These are phyloP conservation scores for Macropodus opercularis DNA, from an alignment of 2,797 vertebrate species.

Conservation along the genomic window DNA sequence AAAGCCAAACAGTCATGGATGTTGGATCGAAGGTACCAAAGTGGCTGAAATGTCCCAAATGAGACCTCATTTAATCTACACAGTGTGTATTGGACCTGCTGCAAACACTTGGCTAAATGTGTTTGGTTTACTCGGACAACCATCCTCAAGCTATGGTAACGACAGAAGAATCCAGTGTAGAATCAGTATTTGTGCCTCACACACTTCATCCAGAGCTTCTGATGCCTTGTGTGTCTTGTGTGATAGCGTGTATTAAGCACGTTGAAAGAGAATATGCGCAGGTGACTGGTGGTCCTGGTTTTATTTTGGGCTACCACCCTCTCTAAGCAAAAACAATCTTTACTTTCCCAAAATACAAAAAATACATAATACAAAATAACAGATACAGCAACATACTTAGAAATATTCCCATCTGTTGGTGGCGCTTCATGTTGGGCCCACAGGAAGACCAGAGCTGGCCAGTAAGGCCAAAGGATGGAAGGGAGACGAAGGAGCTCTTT, in stretches of 20 bases:
- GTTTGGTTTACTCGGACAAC: conserved; percentile 23
- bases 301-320: too few species aligned
- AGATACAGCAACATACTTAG: too few species aligned
- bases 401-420: too few species aligned
- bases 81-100: neutral
- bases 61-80: conserved; percentile 6
- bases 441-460: too few species aligned
- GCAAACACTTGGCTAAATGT: too few species aligned
- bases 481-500: too few species aligned
- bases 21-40: conserved; percentile 7
- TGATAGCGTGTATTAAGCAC: conserved; percentile 33
- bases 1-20: conserved; percentile 14
- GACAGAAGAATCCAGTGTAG: neutral
- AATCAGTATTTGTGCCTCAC: too few species aligned
- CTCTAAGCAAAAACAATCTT: too few species aligned
- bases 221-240: conserved; percentile 19
- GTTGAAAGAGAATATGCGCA: conserved; percentile 19
- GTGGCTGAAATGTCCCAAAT: conserved; percentile 28
- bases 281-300: conserved; percentile 34
- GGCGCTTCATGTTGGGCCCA: too few species aligned
- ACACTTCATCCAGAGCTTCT: conserved; percentile 16
- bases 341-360: too few species aligned
- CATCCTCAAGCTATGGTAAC: conserved; percentile 10
- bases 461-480: too few species aligned
- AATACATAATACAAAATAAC: too few species aligned